Evolutionary conservation across 2,113 vertebrate species (phyloP).

Genomic region (Morone saxatilis): DNA sequence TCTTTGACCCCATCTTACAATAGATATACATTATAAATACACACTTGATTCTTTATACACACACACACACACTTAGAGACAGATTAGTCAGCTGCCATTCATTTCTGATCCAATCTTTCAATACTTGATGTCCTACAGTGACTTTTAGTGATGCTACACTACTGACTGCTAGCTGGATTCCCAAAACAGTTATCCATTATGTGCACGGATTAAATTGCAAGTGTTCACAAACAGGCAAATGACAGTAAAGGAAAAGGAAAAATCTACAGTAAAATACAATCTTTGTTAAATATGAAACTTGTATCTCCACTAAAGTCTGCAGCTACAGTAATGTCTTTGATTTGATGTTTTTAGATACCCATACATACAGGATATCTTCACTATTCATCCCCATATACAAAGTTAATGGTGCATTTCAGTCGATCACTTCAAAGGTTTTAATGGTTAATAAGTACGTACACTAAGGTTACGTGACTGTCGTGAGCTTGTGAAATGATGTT

Average conservation of each 20-base stretch:
- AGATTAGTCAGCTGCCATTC: constrained; percentile 46
- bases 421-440: neutral
- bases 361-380: neutral
- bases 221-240: constrained; percentile 9
- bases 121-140: constrained; percentile 37
- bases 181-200: constrained; percentile 46
- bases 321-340: neutral
- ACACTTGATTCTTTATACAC: constrained; percentile 20
- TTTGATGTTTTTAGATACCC: constrained; percentile 16
- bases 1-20: constrained; percentile 55
- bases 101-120: constrained; percentile 56
- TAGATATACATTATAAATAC: constrained; percentile 52
- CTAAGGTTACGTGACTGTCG: neutral
- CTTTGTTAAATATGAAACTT: neutral
- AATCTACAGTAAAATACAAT: neutral
- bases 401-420: neutral
- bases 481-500: neutral
- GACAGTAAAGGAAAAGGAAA: neutral
- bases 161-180: constrained; percentile 52
- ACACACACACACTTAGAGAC: constrained; percentile 19
- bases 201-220: constrained; percentile 35
- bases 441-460: neutral
- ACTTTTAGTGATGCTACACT: constrained; percentile 37
- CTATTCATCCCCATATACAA: neutral
- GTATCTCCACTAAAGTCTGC: neutral